A percentile compares a stretch with the other conserved stretches of the same genome.
Evolutionary conservation across 2,797 vertebrate genomes (phyloP).

Genomic region (Rhyacichthys aspro): DNA sequence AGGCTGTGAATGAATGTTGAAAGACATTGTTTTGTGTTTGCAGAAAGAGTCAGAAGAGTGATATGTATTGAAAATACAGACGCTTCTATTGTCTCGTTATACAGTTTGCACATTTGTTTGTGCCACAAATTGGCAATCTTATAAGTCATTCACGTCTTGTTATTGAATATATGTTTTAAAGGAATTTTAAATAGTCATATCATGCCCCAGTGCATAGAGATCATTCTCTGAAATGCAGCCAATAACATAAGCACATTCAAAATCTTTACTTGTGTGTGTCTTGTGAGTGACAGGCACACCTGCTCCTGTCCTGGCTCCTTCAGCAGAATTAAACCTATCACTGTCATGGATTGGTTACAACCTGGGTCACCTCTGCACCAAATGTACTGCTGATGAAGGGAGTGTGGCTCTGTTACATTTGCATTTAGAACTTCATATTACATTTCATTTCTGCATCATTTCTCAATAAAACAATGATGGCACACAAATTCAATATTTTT

Average conservation of each 20-base stretch:
- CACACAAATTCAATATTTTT: conserved; percentile 25
- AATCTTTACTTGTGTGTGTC: conserved; percentile 62
- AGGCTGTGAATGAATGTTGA: conserved; percentile 48
- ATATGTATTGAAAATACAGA: conserved; percentile 57
- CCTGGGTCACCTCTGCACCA: conserved; percentile 36
- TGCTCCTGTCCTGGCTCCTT: conserved; percentile 69
- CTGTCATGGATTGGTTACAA: conserved; percentile 66
- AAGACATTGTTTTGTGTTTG: conserved; percentile 32
- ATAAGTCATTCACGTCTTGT: neutral
- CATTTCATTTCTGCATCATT: conserved; percentile 62
- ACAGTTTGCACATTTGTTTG: conserved; percentile 69
- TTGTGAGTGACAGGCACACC: conserved; percentile 75
- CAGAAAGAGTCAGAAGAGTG: conserved; percentile 27
- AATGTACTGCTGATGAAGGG: conserved; percentile 34
- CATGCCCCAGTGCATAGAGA: conserved; percentile 24
- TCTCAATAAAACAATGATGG: conserved; percentile 64
- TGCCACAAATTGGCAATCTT: conserved; percentile 45
- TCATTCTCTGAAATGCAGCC: conserved; percentile 34
- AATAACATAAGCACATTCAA: conserved; percentile 72
- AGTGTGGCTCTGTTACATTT: conserved; percentile 24
- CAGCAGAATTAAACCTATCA: conserved; percentile 55
- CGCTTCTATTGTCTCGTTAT: conserved; percentile 50
- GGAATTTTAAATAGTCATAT: conserved; percentile 2
- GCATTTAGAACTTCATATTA: conserved; percentile 33
- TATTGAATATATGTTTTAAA: neutral